Percentiles rank a stretch among this genome's conserved stretches.
Evolutionary conservation across 2,797 vertebrate genomes (phyloP).

Genomic region (Gallinago solitaria): DNA sequence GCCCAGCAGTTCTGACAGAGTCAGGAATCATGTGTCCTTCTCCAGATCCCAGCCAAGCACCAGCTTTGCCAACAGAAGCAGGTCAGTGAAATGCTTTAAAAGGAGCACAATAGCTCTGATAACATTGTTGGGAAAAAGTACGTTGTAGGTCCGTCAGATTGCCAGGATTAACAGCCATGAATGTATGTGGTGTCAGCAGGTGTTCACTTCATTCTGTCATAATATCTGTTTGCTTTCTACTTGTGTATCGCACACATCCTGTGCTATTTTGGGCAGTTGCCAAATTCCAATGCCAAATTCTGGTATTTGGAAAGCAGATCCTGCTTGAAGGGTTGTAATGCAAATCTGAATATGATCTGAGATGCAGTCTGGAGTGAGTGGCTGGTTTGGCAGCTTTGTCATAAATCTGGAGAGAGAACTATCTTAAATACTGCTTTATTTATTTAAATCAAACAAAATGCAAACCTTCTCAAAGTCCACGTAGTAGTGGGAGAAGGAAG

Average conservation of each 20-base stretch:
- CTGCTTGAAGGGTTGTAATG: conserved; percentile 16
- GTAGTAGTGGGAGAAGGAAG: neutral
- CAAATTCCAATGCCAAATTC: conserved; percentile 49
- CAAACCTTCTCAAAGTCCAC: neutral
- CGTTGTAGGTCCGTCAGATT: neutral
- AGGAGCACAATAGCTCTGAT: neutral
- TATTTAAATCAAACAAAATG: neutral
- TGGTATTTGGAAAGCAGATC: conserved; percentile 43
- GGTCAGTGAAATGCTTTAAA: conserved; percentile 80
- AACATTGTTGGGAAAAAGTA: neutral
- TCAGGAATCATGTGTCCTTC: conserved; percentile 88
- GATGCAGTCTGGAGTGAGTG: neutral
- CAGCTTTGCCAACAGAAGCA: conserved; percentile 81
- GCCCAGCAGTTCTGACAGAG: conserved; percentile 83
- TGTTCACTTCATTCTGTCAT: conserved; percentile 55
- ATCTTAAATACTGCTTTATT: neutral
- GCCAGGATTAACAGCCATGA: conserved; percentile 27
- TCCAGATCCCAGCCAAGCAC: conserved; percentile 81
- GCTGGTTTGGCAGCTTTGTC: conserved; percentile 43
- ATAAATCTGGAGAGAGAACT: neutral
- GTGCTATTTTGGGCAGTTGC: conserved; percentile 50
- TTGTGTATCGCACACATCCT: conserved; percentile 44
- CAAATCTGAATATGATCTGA: conserved; percentile 20
- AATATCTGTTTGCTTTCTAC: conserved; percentile 54
- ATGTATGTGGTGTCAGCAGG: conserved; percentile 52